phyloP scores from a whole-genome alignment of 2,888 invertebrate species.

The Hydropsyche betteni region DNA sequence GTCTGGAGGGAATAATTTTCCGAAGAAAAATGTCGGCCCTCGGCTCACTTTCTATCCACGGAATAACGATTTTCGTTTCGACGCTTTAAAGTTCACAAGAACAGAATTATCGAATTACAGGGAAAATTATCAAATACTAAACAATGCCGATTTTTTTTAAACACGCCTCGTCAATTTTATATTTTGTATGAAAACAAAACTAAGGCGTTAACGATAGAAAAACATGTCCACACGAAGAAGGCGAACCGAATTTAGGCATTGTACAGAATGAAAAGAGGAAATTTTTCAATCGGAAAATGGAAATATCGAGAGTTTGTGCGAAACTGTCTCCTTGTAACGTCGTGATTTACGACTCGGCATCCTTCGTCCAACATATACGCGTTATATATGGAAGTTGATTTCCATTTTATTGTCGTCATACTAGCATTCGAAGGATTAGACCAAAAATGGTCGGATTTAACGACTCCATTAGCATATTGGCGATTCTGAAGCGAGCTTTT shows the following conservation, averaged over 20 bases:
- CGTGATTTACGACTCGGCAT: conserved; percentile 7
- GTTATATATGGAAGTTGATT: not conserved
- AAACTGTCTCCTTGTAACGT: not conserved
- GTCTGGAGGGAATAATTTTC: conserved; percentile 35
- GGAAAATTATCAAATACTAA: too few relatives aligned
- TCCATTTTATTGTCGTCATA: too few relatives aligned
- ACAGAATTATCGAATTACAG: too few relatives aligned
- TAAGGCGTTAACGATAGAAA: conserved; percentile 1
- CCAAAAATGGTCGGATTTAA: conserved; percentile 4
- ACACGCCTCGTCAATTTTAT: not conserved
- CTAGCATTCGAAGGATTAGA: not conserved
- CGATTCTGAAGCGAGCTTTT: conserved; percentile 10
- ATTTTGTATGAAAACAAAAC: conserved; percentile 18
- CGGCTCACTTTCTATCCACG: not conserved
- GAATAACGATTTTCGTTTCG: too few relatives aligned
- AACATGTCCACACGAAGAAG: not conserved
- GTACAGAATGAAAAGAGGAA: not conserved
- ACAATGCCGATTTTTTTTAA: too few relatives aligned
- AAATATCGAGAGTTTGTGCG: conserved; percentile 25
- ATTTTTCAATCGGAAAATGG: conserved; percentile 20
- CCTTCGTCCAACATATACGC: not conserved
- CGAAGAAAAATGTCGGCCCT: conserved; percentile 28
- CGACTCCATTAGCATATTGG: conserved; percentile 16
- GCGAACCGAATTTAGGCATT: not conserved
- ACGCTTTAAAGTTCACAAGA: too few relatives aligned